Percentiles rank a stretch among this genome's conserved stretches.
phyloP scores from a whole-genome alignment of 2,113 vertebrate genomes.

The Centrocercus urophasianus region DNA sequence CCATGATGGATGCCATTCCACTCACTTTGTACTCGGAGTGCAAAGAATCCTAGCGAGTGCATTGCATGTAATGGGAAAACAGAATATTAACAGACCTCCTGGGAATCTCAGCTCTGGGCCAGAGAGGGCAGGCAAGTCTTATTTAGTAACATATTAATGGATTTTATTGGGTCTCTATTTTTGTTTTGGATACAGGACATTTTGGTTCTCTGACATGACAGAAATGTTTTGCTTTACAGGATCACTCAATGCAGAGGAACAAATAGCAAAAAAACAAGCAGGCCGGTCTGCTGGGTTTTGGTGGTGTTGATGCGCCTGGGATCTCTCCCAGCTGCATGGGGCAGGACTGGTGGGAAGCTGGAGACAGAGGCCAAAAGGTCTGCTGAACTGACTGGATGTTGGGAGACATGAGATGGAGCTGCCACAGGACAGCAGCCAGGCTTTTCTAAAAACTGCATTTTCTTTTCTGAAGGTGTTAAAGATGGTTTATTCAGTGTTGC shows the following conservation, averaged over 20 bases:
- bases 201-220: neutral
- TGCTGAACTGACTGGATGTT: neutral
- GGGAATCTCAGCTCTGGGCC: neutral
- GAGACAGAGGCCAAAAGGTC: neutral
- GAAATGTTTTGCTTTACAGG: conserved; percentile 2
- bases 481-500: neutral
- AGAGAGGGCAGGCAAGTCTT: neutral
- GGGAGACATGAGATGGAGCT: neutral
- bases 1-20: neutral
- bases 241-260: neutral
- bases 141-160: conserved; percentile 1
- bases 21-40: fast-evolving
- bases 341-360: neutral
- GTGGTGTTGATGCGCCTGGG: neutral
- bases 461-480: neutral
- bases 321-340: neutral
- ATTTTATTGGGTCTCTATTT: neutral
- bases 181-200: neutral
- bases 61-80: neutral
- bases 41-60: neutral
- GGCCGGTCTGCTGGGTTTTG: neutral
- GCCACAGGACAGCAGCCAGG: neutral
- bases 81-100: neutral
- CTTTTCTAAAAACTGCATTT: neutral
- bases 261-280: neutral